phyloP scores from a whole-genome alignment of 2,113 vertebrate species.

The Mustelus asterias region DNA sequence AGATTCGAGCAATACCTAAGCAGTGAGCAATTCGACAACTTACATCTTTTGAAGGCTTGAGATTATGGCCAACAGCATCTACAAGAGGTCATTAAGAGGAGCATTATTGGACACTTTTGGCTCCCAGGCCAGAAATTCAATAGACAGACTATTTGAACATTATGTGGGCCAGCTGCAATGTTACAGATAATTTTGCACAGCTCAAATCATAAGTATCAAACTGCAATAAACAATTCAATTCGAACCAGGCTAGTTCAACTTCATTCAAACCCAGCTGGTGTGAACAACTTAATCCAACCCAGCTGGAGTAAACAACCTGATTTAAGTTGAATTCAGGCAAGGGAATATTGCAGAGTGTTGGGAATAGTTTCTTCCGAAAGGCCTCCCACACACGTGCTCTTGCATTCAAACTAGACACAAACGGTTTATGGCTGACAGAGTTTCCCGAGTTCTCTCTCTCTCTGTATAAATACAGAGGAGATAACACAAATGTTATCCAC shows the following conservation, averaged over 20 bases:
- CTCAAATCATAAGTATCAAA: background rate
- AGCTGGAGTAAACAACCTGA: background rate
- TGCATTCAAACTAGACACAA: no score
- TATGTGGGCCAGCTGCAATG: slow-evolving; percentile 24
- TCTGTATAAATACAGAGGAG: background rate
- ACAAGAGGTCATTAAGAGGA: background rate
- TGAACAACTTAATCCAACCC: background rate
- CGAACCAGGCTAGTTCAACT: background rate
- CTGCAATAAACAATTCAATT: slow-evolving; percentile 2
- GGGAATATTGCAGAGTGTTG: background rate
- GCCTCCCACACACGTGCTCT: background rate
- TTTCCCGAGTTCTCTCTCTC: background rate
- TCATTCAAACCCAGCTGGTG: slow-evolving; percentile 22
- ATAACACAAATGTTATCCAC: background rate
- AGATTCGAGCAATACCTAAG: background rate
- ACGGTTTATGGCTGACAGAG: no score
- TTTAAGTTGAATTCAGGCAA: background rate
- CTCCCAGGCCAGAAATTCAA: background rate
- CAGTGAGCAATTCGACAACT: background rate
- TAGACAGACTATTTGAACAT: background rate
- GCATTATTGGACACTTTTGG: background rate
- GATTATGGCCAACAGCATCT: background rate
- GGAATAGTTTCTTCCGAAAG: background rate
- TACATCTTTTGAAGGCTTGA: background rate
- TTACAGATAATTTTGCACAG: slow-evolving; percentile 27